Evolutionary conservation across 2,797 vertebrate species (phyloP).

Genomic region (Hybognathus amarus): DNA sequence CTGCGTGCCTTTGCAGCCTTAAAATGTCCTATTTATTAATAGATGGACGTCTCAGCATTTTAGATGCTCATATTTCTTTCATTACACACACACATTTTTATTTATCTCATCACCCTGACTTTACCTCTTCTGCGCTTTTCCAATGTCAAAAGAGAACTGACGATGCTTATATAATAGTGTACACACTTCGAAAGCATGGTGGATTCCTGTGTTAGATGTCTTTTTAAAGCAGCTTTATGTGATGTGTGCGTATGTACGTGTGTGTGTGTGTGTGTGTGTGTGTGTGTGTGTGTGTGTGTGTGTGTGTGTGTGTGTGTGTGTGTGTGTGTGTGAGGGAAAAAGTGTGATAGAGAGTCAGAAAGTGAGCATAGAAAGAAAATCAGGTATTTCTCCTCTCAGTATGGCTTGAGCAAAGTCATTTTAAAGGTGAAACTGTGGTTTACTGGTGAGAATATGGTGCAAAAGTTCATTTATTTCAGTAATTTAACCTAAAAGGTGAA

Average conservation of each 20-base stretch:
- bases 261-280: too few relatives aligned
- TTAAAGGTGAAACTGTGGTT: neutral
- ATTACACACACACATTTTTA: neutral
- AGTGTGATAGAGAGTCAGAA: neutral
- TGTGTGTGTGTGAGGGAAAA: neutral
- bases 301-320: too few relatives aligned
- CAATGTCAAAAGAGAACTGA: neutral
- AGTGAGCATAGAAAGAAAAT: neutral
- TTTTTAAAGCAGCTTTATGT: neutral
- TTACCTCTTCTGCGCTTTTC: neutral
- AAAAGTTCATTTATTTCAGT: too few relatives aligned
- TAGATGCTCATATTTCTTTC: neutral
- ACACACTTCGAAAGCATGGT: neutral
- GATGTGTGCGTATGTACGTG: too few relatives aligned
- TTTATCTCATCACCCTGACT: neutral
- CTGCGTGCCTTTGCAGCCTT: neutral
- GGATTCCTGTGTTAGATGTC: neutral
- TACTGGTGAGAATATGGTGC: too few relatives aligned
- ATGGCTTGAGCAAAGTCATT: neutral
- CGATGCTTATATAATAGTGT: neutral
- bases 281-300: too few relatives aligned
- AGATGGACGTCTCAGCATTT: neutral
- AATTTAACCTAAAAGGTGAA: too few relatives aligned
- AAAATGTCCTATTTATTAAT: neutral
- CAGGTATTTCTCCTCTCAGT: neutral